These are phyloP conservation scores for Tillus elongatus DNA, from an alignment of 2,888 invertebrate genomes.

Conservation along the genomic window DNA sequence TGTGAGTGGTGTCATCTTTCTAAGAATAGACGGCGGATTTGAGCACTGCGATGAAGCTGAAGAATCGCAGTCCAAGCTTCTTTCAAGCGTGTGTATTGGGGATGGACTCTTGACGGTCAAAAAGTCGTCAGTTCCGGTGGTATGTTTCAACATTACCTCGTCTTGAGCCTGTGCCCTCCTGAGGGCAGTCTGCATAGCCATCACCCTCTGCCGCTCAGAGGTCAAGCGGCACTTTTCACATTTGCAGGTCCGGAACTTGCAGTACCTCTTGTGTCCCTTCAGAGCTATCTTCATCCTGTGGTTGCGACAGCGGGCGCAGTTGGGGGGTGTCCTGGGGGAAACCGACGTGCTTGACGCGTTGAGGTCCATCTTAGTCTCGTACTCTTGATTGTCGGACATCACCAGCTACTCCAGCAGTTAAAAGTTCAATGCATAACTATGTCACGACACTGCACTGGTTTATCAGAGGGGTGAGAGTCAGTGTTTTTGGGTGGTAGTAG, in stretches of 20 bases:
- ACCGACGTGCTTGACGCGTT: constrained; percentile 49
- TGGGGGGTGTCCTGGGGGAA: constrained; percentile 70
- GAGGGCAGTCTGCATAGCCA: constrained; percentile 81
- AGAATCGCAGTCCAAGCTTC: constrained; percentile 46
- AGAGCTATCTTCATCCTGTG: constrained; percentile 81
- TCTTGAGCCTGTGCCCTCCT: constrained; percentile 79
- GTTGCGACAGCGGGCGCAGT: constrained; percentile 87
- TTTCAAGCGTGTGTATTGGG: constrained; percentile 40
- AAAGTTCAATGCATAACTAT: not conserved
- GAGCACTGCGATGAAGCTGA: constrained; percentile 54
- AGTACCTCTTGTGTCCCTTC: constrained; percentile 89
- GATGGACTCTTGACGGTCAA: constrained; percentile 32
- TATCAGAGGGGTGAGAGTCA: not conserved
- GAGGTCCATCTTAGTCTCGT: constrained; percentile 46
- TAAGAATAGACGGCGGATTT: constrained; percentile 42
- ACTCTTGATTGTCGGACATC: constrained; percentile 47
- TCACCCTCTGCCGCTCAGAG: constrained; percentile 77
- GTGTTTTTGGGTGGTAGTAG: too few relatives aligned
- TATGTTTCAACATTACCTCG: constrained; percentile 49
- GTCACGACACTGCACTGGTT: not conserved
- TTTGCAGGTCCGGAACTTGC: constrained; percentile 72
- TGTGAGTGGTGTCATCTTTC: constrained; percentile 43
- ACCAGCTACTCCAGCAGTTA: not conserved
- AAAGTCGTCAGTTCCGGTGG: constrained; percentile 20
- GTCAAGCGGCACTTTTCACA: constrained; percentile 83